Percentiles rank a stretch among this genome's conserved stretches.
phyloP scores from a whole-genome alignment of 2,888 invertebrate species.

The Phengaris arion region DNA sequence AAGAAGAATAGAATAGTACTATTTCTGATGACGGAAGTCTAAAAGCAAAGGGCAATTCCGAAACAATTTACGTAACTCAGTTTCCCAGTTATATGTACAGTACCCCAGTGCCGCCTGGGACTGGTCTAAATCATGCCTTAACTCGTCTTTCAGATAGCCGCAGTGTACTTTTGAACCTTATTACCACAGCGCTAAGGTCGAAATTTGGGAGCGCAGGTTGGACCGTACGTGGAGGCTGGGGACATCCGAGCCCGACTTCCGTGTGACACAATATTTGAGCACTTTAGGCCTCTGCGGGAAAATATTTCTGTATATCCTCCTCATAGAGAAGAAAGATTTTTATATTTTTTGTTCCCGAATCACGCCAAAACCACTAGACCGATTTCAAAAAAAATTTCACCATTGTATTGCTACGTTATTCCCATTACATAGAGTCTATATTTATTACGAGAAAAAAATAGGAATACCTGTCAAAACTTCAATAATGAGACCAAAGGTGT shows the following conservation, averaged over 20 bases:
- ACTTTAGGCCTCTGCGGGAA: constrained; percentile 33
- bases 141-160: background rate
- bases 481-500: no score
- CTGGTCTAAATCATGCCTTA: background rate
- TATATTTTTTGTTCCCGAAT: no score
- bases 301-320: constrained; percentile 5
- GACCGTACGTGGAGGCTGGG: background rate
- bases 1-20: background rate
- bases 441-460: no score
- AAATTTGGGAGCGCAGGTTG: background rate
- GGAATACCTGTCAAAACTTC: no score
- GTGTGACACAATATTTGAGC: constrained; percentile 9
- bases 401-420: no score
- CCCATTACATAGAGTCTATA: no score
- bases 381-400: no score
- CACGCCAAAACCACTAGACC: no score
- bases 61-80: background rate
- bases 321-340: background rate
- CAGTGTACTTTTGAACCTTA: background rate
- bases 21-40: background rate
- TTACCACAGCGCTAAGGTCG: background rate
- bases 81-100: background rate
- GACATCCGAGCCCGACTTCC: constrained; percentile 4
- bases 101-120: background rate
- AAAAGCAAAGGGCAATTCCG: background rate